Evolutionary conservation across 2,113 vertebrate species (phyloP).

Genomic region (Melanostigma gelatinosum): DNA sequence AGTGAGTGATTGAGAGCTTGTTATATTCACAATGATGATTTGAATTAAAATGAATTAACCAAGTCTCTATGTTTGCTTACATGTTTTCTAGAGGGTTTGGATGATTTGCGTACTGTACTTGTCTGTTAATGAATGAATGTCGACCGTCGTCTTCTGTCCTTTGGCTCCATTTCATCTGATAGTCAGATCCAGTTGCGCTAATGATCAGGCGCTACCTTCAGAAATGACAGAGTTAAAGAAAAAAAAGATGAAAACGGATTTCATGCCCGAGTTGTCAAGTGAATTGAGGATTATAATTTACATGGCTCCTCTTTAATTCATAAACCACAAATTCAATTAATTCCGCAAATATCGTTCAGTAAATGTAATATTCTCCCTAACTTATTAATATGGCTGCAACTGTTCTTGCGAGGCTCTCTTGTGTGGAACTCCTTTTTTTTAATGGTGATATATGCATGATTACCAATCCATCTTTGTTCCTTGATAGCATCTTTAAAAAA

Average conservation of each 20-base stretch:
- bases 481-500: conserved; percentile 14
- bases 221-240: conserved; percentile 44
- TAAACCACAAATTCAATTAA: conserved; percentile 70
- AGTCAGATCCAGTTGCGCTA: conserved; percentile 48
- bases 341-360: conserved; percentile 53
- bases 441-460: conserved; percentile 19
- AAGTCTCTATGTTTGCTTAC: background rate
- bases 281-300: conserved; percentile 70
- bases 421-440: background rate
- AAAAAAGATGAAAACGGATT: conserved; percentile 68
- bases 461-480: conserved; percentile 46
- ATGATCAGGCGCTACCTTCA: conserved; percentile 30
- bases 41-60: background rate
- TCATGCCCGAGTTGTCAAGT: conserved; percentile 59
- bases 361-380: conserved; percentile 37
- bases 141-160: background rate
- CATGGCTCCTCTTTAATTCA: conserved; percentile 69
- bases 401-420: conserved; percentile 6
- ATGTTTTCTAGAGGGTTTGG: background rate
- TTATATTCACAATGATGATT: background rate
- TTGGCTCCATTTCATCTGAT: conserved; percentile 48
- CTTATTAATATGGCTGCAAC: conserved; percentile 31
- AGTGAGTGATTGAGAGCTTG: background rate
- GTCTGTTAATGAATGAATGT: conserved; percentile 30
- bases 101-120: conserved; percentile 9